These are phyloP conservation scores for Tetanocera ferruginea DNA, from an alignment of 2,888 invertebrate species.

Conservation along the genomic window DNA sequence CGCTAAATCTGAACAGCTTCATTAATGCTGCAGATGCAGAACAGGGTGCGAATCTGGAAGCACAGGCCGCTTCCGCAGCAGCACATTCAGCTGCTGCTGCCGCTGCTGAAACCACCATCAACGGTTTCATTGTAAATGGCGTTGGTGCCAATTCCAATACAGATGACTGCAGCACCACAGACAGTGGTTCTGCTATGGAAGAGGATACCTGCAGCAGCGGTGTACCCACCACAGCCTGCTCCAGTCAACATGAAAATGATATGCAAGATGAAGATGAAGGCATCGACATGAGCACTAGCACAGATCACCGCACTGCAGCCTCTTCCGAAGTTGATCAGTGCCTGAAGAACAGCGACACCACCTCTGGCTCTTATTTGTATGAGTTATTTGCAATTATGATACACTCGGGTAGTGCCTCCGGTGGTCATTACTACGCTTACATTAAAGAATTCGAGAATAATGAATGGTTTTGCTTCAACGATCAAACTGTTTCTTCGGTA, in stretches of 20 bases:
- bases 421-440: slow-evolving; percentile 93
- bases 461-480: slow-evolving; percentile 91
- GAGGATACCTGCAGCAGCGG: slow-evolving; percentile 75
- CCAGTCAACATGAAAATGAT: slow-evolving; percentile 67
- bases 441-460: slow-evolving; percentile 84
- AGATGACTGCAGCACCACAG: slow-evolving; percentile 78
- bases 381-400: slow-evolving; percentile 93
- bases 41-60: slow-evolving; percentile 44
- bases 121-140: slow-evolving; percentile 54
- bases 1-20: slow-evolving; percentile 83
- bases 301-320: slow-evolving; percentile 56
- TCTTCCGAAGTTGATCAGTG: slow-evolving; percentile 56
- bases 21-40: slow-evolving; percentile 69
- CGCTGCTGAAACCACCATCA: slow-evolving; percentile 27
- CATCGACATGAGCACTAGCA: slow-evolving; percentile 75
- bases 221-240: slow-evolving; percentile 67
- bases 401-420: slow-evolving; percentile 90
- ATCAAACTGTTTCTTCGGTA: slow-evolving; percentile 83
- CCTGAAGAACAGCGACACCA: slow-evolving; percentile 56
- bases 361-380: slow-evolving; percentile 80
- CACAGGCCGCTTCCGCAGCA: slow-evolving; percentile 53
- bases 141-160: slow-evolving; percentile 68
- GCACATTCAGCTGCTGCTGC: slow-evolving; percentile 22
- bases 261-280: slow-evolving; percentile 78
- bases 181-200: slow-evolving; percentile 78